Evolutionary conservation across 2,113 vertebrate genomes (phyloP), one percentile per base, ranked within the genome.

Genomic region (Cariama cristata): DNA sequence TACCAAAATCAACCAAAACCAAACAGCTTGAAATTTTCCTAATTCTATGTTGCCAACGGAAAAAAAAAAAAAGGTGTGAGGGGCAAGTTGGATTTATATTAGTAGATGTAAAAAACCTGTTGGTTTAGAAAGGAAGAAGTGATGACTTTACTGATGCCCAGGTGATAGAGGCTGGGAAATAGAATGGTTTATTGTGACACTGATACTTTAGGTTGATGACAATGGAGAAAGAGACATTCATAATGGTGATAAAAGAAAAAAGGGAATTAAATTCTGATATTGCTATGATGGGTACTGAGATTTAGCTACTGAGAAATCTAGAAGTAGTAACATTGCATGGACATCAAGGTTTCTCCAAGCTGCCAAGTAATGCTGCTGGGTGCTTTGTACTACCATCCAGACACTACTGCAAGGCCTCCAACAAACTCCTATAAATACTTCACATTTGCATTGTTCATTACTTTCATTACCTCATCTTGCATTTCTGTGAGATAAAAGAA

Each of bases 401-500:
- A 81, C 62, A 73, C 50, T 50, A 28, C 22, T 86, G 55, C 38
- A 75, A 91, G 62, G 17, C 23, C 83, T 79, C 67, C 53, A 88
- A 86, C 38, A 67, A 91, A 47, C 33, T 0, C 0, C 81, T 55
- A 55, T 85, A 76, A 88, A 86, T 90, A 95, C 90, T 97, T 97
- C 76, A 94, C 11, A 32, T 76, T 86, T 82, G 22, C 67, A 58
- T 50, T 81, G 18, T 47, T 96, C 59, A 76, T 93, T 94, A 91
- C 59, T 96, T 69, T 84, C 53, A 79, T 96, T 93, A 90, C 67
- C 92, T 79, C 79, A 75, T 82, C 60, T 93, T 71, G 76, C 80
- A 53, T 92, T 93, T 93, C 81, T 88, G 16, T 67, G 55, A 94
- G 75, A 95, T 94, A 95, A 93, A 85, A 93, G 59, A 66, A 53